phyloP scores from a whole-genome alignment of 2,113 vertebrate genomes.

The Erpornis zantholeuca region DNA sequence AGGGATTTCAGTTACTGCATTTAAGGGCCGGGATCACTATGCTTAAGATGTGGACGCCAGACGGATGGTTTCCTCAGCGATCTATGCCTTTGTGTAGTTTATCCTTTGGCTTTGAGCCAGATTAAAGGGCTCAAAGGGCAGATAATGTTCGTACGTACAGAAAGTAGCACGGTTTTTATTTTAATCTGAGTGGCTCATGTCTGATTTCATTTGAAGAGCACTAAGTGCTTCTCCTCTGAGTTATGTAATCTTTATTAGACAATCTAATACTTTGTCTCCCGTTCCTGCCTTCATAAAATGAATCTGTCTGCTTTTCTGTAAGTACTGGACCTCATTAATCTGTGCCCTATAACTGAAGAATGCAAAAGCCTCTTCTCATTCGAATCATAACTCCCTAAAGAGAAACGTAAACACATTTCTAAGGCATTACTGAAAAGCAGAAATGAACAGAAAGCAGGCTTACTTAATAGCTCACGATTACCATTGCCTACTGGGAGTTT shows the following conservation, averaged over 20 bases:
- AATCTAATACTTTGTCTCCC: conserved; percentile 14
- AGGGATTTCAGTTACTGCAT: not conserved
- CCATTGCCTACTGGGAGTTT: not conserved
- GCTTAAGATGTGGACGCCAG: not conserved
- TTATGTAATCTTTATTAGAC: conserved; percentile 33
- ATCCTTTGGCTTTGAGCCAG: not conserved
- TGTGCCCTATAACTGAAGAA: not conserved
- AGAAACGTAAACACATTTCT: conserved; percentile 33
- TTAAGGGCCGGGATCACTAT: not conserved
- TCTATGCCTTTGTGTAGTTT: not conserved
- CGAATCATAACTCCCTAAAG: not conserved
- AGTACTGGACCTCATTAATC: not conserved
- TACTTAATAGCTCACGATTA: not conserved
- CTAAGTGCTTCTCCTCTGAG: conserved; percentile 24
- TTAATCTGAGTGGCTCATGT: not conserved
- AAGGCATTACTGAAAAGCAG: not conserved
- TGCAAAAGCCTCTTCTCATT: not conserved
- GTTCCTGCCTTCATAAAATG: not conserved
- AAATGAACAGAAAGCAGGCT: not conserved
- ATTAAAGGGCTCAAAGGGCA: not conserved
- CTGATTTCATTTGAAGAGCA: conserved; percentile 24
- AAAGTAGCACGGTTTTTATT: not conserved
- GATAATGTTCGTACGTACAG: not conserved
- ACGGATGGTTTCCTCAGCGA: not conserved
- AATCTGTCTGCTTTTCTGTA: conserved; percentile 30